phyloP scores from a whole-genome alignment of 2,888 invertebrate genomes.

The Hirtodrosophila trivittata region DNA sequence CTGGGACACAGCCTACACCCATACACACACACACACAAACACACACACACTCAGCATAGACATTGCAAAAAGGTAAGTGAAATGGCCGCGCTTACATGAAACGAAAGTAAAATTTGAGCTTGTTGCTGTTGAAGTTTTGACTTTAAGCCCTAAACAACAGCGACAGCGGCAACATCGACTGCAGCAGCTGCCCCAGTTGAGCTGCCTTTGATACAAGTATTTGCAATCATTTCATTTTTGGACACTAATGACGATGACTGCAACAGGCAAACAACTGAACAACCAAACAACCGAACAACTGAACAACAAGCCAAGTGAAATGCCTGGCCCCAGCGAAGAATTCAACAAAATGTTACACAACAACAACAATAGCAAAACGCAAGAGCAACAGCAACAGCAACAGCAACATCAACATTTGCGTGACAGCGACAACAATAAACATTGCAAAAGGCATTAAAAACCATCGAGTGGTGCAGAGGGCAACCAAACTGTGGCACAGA shows the following conservation, averaged over 20 bases:
- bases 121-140: constrained; percentile 6
- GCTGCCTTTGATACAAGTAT: constrained; percentile 42
- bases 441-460: constrained; percentile 52
- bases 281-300: neutral
- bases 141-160: constrained; percentile 37
- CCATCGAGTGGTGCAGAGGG: constrained; percentile 16
- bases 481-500: neutral
- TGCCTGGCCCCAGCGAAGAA: constrained; percentile 70
- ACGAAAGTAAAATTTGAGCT: constrained; percentile 61
- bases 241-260: constrained; percentile 72
- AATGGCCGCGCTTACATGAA: constrained; percentile 55
- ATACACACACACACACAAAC: neutral
- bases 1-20: constrained; percentile 16
- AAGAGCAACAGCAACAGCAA: constrained; percentile 26
- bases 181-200: constrained; percentile 39
- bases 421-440: constrained; percentile 69
- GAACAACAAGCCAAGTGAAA: constrained; percentile 45
- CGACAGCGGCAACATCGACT: constrained; percentile 1
- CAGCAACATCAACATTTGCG: constrained; percentile 46
- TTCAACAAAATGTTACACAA: constrained; percentile 62
- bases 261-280: constrained; percentile 27
- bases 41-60: neutral
- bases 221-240: constrained; percentile 73
- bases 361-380: constrained; percentile 3
- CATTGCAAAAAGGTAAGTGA: constrained; percentile 52